Conservation (phyloP, 2,797 vertebrate genomes). For the Taeniopygia guttata region DNA sequence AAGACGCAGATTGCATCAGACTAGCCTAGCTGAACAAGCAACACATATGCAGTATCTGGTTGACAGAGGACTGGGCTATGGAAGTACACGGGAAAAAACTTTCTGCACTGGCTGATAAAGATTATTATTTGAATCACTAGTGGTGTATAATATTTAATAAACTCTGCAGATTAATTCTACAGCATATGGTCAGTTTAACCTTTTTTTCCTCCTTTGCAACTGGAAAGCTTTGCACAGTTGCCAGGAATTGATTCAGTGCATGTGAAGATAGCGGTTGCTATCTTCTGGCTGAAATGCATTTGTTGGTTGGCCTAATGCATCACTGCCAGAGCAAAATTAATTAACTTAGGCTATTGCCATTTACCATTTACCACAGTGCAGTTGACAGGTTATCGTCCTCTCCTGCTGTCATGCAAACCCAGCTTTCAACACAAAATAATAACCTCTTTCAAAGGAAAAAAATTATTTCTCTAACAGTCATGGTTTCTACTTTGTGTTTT, state of each 20-base stretch:
- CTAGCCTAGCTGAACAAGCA: neutral
- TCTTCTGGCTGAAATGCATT: neutral
- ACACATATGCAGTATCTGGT: neutral
- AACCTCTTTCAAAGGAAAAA: neutral
- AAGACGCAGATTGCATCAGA: neutral
- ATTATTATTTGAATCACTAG: neutral
- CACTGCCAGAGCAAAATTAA: rapidly evolving
- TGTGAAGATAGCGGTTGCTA: rapidly evolving
- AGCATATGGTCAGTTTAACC: neutral
- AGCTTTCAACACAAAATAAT: neutral
- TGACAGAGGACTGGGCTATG: neutral
- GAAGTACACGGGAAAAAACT: neutral
- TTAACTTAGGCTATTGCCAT: neutral
- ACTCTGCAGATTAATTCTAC: neutral
- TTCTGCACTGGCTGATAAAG: neutral
- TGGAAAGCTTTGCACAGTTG: neutral
- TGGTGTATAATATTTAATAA: neutral
- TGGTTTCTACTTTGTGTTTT: neutral
- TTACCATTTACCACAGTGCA: neutral
- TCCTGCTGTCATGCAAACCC: neutral
- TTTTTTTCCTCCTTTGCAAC: neutral
- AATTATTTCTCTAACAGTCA: neutral
- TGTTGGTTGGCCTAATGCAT: neutral
- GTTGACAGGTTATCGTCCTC: neutral
- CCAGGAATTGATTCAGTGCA: neutral